These are phyloP conservation scores for Neomicropteryx cornuta DNA, from an alignment of 1,140 invertebrate species.

Conservation along the genomic window DNA sequence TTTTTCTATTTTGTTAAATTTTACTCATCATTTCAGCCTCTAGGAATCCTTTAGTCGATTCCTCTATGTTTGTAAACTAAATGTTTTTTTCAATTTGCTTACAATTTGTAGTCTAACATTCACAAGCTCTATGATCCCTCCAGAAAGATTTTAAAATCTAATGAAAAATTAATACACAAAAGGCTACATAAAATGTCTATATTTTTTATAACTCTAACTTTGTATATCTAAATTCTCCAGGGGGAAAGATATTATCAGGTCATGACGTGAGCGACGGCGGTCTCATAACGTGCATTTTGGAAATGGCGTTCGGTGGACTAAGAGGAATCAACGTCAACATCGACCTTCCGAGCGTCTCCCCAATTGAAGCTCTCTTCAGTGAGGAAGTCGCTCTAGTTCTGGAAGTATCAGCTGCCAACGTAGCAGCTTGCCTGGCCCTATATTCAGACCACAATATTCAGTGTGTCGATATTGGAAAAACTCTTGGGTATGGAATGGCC, in stretches of 20 bases:
- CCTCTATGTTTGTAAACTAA: no score
- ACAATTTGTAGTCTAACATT: no score
- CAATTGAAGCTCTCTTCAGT: constrained; percentile 66
- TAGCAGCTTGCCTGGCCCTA: constrained; percentile 45
- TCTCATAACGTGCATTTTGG: constrained; percentile 76
- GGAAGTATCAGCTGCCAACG: constrained; percentile 54
- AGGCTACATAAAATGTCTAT: no score
- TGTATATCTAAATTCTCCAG: no score
- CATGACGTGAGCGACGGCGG: constrained; percentile 98
- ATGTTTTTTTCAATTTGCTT: no score
- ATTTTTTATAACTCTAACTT: no score
- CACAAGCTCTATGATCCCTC: no score
- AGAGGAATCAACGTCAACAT: constrained; percentile 65
- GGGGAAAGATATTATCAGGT: constrained; percentile 67
- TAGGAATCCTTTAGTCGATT: no score
- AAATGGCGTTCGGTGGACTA: constrained; percentile 92
- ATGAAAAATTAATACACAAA: no score
- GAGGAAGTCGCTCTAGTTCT: constrained; percentile 92
- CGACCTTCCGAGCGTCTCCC: constrained; percentile 38
- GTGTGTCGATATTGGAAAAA: constrained; percentile 63
- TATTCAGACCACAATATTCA: constrained; percentile 51
- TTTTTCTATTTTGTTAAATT: no score
- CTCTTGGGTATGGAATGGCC: constrained; percentile 51
- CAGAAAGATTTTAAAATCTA: no score
- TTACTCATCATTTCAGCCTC: no score